A percentile compares a stretch with the other conserved stretches of the same genome.
phyloP scores from a whole-genome alignment of 2,888 invertebrate species.

The Noctua janthina region DNA sequence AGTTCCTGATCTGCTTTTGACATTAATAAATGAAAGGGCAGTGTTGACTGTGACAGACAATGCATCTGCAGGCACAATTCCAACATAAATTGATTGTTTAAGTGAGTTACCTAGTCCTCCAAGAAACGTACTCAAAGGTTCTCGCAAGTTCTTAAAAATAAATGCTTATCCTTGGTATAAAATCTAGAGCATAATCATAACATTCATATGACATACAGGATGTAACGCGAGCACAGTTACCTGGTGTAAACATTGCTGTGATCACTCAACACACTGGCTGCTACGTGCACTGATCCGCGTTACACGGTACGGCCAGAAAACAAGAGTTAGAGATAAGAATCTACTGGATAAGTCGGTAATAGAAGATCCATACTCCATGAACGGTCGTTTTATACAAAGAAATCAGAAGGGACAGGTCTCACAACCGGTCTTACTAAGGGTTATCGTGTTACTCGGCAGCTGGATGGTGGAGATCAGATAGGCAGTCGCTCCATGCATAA shows the following conservation, averaged over 20 bases:
- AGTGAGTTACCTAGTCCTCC: not conserved
- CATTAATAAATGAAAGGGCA: no score
- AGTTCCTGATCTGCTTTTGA: no score
- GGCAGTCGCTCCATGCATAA: no score
- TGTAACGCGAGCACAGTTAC: conserved; percentile 16
- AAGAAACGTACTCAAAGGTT: not conserved
- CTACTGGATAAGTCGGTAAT: no score
- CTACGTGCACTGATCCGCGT: conserved; percentile 12
- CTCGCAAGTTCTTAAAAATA: not conserved
- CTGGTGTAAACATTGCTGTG: conserved; percentile 30
- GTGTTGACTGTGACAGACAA: not conserved
- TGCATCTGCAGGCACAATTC: not conserved
- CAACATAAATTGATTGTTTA: not conserved
- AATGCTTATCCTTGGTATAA: not conserved
- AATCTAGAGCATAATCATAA: not conserved
- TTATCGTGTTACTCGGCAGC: no score
- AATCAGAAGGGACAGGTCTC: no score
- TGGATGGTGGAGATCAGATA: no score
- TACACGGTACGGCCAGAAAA: conserved; percentile 11
- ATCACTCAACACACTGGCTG: conserved; percentile 33
- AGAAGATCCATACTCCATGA: no score
- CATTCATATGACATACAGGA: not conserved
- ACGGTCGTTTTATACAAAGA: no score
- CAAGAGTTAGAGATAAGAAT: not conserved
- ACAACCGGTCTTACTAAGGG: no score